Evolutionary conservation across 1,140 invertebrate genomes (phyloP).

Genomic region (Brachionus rubens): DNA sequence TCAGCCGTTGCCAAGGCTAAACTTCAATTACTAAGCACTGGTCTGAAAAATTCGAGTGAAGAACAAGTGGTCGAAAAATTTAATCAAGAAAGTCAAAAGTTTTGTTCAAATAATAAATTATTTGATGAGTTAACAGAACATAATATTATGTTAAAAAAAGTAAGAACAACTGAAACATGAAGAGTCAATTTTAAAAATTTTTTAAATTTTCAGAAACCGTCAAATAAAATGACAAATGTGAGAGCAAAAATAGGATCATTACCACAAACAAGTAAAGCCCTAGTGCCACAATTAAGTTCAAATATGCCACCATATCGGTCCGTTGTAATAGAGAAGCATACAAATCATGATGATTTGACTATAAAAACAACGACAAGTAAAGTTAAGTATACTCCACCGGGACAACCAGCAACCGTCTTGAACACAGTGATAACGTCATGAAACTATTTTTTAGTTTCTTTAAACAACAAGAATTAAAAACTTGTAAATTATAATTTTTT

Average conservation of each 20-base stretch:
- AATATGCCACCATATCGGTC: conserved; percentile 19
- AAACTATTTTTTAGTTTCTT: conserved; percentile 39
- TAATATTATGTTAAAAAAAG: neutral
- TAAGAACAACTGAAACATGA: neutral
- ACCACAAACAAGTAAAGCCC: neutral
- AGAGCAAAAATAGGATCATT: conserved; percentile 17
- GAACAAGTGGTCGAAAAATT: neutral
- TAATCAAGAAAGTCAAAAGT: neutral
- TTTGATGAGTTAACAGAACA: conserved; percentile 31
- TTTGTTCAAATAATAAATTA: conserved; percentile 20
- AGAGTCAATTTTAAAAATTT: neutral
- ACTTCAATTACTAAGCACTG: neutral
- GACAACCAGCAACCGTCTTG: conserved; percentile 4
- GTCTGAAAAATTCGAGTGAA: neutral
- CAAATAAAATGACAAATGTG: neutral
- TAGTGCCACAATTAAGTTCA: neutral
- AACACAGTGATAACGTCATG: conserved; percentile 22
- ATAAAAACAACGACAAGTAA: conserved; percentile 22
- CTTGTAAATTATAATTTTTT: neutral
- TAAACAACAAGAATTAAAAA: neutral
- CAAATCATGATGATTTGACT: neutral
- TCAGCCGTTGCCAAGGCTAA: conserved; percentile 15
- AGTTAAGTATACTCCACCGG: conserved; percentile 24
- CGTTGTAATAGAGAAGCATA: conserved; percentile 22
- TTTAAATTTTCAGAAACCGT: neutral